A percentile compares a stretch with the other conserved stretches of the same genome.
These are phyloP conservation scores for Octopus sinensis DNA, from an alignment of 1,140 invertebrate genomes.

Conservation along the genomic window DNA sequence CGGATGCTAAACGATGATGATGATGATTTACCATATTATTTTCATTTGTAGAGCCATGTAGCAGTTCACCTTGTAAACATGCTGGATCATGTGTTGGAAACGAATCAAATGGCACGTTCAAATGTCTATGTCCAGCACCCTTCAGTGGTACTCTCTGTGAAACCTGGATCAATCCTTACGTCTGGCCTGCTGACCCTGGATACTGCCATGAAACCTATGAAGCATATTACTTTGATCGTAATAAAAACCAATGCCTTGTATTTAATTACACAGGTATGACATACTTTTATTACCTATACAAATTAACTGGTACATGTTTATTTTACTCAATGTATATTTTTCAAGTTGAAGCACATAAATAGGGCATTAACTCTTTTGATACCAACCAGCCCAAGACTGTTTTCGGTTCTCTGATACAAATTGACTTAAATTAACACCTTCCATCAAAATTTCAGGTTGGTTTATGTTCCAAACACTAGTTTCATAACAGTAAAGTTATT, in stretches of 20 bases:
- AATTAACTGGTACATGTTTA: too few species aligned
- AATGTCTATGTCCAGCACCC: constrained; percentile 44
- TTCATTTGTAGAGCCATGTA: constrained; percentile 43
- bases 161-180: constrained; percentile 43
- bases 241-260: constrained; percentile 42
- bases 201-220: constrained; percentile 39
- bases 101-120: constrained; percentile 25
- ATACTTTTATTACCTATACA: neutral
- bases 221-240: constrained; percentile 48
- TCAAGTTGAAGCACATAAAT: neutral
- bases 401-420: too few species aligned
- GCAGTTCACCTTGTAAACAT: constrained; percentile 42
- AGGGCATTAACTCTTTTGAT: neutral
- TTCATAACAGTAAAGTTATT: neutral
- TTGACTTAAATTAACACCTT: too few species aligned
- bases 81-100: constrained; percentile 38
- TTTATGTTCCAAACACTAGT: too few species aligned
- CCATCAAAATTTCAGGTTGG: too few species aligned
- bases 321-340: too few species aligned
- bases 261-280: constrained; percentile 47
- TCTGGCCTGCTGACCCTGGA: constrained; percentile 41
- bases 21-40: neutral
- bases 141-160: constrained; percentile 48
- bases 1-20: neutral
- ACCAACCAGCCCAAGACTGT: neutral